Base-by-base conservation (phyloP, 2,113 vertebrate genomes). In the human region DNA sequence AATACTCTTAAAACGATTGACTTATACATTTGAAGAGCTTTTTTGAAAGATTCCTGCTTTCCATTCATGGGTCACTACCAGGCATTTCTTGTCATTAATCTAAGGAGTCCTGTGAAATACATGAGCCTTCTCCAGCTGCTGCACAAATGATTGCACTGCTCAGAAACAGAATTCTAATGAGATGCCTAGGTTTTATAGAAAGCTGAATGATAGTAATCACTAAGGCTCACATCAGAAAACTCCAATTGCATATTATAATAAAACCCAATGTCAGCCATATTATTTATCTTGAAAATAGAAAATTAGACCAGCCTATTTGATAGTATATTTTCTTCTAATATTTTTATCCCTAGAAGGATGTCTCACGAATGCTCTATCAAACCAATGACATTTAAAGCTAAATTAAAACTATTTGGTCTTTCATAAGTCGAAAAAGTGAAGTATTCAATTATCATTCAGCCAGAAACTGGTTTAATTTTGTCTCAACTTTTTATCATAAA, bases 11-110 rank as follows among this genome's bases (percentile, higher is more conserved):
- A 87, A 88, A 83, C 45, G 25, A 50, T 25, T 83, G 59, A 7
- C 76, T 91, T 43, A 0, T 84, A 59, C 43, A 75, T 82, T 48
- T 64, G 52, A 95, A 84, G 38, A 59, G 11, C 13, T 93, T 86
- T 32, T 93, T 83, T 64, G 10, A 96, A 86, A 83, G 66, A 73
- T 64, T 91, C 32, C 82, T 96, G 43, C 43, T 79, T 87, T 48
- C 59, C 82, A 66, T 83, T 90, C 59, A 90, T 59, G 38, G 52
- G 52, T 95, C 50, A 93, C 90, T 93, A 90, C 50, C 38, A 93
- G 90, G 43, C 11, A 81, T 78, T 96, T 96, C 79, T 89, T 94
- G 27, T 82, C 57, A 59, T 73, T 90, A 83, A 97, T 83, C 59
- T 55, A 91, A 92, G 57, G 43, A 91, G 38, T 91, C 78, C 76